Conservation (phyloP, 2,113 vertebrate species). For the Trematocara nigrifrons region DNA sequence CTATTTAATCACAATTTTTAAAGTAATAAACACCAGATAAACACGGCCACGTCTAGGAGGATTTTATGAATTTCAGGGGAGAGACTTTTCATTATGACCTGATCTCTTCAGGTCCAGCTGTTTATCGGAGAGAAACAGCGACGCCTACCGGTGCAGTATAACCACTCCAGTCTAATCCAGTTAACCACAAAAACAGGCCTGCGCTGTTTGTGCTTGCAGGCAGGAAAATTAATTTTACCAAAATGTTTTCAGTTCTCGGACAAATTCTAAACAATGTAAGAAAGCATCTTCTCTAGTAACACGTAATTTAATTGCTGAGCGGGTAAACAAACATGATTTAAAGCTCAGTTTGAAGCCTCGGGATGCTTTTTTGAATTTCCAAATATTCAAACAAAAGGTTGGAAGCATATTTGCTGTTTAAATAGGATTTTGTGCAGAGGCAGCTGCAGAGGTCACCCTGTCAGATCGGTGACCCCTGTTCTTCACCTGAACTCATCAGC, state of each 20-base stretch:
- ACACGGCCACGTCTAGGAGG: not conserved
- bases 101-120: not conserved
- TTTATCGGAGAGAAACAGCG: conserved; percentile 35
- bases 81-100: not conserved
- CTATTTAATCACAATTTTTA: not conserved
- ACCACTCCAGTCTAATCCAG: not conserved
- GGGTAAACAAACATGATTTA: not conserved
- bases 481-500: not conserved
- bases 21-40: not conserved
- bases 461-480: not conserved
- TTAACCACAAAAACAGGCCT: not conserved
- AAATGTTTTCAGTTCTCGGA: not conserved
- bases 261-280: not conserved
- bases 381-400: not conserved
- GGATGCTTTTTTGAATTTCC: not conserved
- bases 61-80: not conserved
- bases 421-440: not conserved
- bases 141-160: not conserved
- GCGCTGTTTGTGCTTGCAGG: not conserved
- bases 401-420: not conserved
- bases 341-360: not conserved
- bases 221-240: not conserved
- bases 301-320: not conserved
- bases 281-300: not conserved
- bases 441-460: not conserved